These are phyloP conservation scores for Pteronotus mesoamericanus DNA, from an alignment of 2,797 vertebrate genomes.

Conservation along the genomic window DNA sequence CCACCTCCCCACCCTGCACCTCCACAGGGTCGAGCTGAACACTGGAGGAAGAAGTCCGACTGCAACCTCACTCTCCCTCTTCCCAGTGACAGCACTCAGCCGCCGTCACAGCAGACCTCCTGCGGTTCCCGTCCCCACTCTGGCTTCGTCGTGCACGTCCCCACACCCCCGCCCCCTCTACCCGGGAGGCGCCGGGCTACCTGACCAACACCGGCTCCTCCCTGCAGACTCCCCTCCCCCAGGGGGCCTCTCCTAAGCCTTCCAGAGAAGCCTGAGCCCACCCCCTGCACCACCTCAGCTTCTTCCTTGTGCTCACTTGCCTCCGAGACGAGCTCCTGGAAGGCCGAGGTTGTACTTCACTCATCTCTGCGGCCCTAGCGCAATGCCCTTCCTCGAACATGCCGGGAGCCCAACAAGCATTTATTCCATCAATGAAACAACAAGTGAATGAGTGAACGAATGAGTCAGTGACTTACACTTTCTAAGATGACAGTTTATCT, in stretches of 20 bases:
- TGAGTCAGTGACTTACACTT: background rate
- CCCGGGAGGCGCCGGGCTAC: rapidly evolving
- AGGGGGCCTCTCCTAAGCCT: background rate
- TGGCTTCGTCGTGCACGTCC: background rate
- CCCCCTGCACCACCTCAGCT: rapidly evolving
- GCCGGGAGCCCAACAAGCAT: rapidly evolving
- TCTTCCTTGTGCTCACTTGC: rapidly evolving
- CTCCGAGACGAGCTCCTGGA: background rate
- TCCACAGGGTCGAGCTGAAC: background rate
- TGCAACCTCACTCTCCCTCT: background rate
- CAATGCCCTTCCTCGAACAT: background rate
- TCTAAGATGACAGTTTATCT: background rate
- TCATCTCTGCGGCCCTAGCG: rapidly evolving
- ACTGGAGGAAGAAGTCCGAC: background rate
- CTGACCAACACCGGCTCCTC: background rate
- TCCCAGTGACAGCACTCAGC: background rate
- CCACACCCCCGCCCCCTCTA: background rate
- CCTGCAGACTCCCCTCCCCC: background rate
- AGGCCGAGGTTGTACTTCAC: background rate
- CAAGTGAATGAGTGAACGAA: background rate
- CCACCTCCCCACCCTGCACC: background rate
- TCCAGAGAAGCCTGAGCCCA: background rate
- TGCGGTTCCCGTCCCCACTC: background rate
- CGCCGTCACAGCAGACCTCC: background rate
- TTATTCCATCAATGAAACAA: too few species aligned